A percentile compares a stretch with the other conserved stretches of the same genome.
Conservation (phyloP, 2,888 invertebrate genomes). For the Timema cristinae region DNA sequence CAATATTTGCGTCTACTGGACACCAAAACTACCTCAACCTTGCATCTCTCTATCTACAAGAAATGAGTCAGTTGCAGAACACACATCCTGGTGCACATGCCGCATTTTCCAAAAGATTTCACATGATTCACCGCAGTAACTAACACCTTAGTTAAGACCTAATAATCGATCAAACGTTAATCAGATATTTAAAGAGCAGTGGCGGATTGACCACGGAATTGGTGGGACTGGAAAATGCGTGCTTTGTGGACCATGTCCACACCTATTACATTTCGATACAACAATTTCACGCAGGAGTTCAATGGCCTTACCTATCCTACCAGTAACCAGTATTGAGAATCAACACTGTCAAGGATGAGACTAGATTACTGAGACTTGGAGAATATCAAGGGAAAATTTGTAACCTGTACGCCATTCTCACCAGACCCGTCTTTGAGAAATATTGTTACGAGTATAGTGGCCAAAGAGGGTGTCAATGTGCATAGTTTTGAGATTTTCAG, state of each 20-base stretch:
- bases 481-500: not conserved
- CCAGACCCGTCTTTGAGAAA: no score
- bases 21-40: not conserved
- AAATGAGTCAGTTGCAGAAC: not conserved
- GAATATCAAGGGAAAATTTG: no score
- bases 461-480: not conserved
- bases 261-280: not conserved
- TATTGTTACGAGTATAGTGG: no score
- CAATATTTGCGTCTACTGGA: slow-evolving; percentile 2
- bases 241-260: slow-evolving; percentile 7
- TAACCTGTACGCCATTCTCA: no score
- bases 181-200: not conserved
- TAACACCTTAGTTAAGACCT: not conserved
- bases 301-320: not conserved
- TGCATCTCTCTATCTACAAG: slow-evolving; percentile 1
- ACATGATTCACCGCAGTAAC: not conserved
- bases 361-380: not conserved
- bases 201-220: not conserved
- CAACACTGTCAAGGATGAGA: not conserved
- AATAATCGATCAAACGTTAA: not conserved
- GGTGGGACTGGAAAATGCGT: not conserved
- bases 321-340: not conserved
- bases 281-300: not conserved
- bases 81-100: not conserved
- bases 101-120: not conserved